Evolutionary conservation across 2,113 vertebrate genomes (phyloP).

Genomic region (Bufo bufo): DNA sequence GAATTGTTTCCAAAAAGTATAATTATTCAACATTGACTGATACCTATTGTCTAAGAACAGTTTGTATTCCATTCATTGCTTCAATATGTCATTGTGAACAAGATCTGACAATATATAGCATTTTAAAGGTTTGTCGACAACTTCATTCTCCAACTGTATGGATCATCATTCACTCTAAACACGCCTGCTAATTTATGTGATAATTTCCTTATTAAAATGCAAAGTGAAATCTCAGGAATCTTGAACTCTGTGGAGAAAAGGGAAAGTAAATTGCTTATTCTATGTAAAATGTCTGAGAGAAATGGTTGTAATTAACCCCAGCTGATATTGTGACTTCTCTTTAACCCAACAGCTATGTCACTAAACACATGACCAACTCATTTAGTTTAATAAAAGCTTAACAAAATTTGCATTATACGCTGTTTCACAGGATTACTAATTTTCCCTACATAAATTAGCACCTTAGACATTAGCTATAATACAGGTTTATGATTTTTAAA

Average conservation of each 20-base stretch:
- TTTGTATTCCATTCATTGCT: neutral
- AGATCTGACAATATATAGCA: neutral
- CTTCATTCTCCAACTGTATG: neutral
- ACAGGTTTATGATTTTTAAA: constrained; percentile 19
- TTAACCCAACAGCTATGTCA: constrained; percentile 56
- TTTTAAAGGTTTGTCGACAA: constrained; percentile 1
- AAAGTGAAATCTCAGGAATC: constrained; percentile 52
- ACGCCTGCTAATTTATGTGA: constrained; percentile 55
- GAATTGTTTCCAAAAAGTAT: neutral
- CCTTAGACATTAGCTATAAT: constrained; percentile 27
- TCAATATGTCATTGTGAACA: neutral
- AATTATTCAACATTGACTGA: constrained; percentile 15
- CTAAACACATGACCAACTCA: constrained; percentile 52
- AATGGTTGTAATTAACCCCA: constrained; percentile 55
- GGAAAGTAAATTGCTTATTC: constrained; percentile 53
- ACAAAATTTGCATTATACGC: constrained; percentile 41
- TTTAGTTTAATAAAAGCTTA: constrained; percentile 53
- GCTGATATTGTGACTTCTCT: constrained; percentile 57
- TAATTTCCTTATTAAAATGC: constrained; percentile 58
- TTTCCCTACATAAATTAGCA: constrained; percentile 46
- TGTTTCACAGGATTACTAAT: constrained; percentile 43
- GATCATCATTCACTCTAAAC: constrained; percentile 56
- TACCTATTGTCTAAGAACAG: constrained; percentile 7
- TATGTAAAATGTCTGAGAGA: constrained; percentile 49
- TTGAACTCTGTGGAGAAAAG: constrained; percentile 52